phyloP scores from a whole-genome alignment of 1,140 invertebrate genomes.

The Ostrea edulis region DNA sequence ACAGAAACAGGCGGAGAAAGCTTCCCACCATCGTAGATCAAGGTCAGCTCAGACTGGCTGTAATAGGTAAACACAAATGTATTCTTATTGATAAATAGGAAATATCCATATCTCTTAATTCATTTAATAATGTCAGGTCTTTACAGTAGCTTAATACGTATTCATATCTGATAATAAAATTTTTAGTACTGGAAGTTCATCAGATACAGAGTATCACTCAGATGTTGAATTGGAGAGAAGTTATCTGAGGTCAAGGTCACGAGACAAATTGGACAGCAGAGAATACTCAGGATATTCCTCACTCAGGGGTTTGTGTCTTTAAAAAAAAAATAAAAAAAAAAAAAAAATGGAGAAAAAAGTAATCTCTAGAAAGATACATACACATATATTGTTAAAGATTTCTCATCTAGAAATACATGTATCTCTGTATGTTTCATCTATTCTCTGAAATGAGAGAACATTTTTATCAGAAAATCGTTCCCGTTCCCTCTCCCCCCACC shows the following conservation, averaged over 20 bases:
- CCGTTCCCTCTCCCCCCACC: slow-evolving; percentile 48
- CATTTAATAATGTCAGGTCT: too few relatives aligned
- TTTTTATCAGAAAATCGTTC: slow-evolving; percentile 48
- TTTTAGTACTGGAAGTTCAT: slow-evolving; percentile 33
- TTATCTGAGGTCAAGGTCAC: slow-evolving; percentile 54
- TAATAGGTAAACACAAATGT: not conserved
- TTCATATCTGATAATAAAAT: not conserved
- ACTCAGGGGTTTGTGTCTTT: slow-evolving; percentile 19
- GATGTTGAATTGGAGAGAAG: slow-evolving; percentile 55
- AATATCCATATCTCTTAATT: not conserved
- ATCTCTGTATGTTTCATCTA: too few relatives aligned
- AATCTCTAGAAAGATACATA: too few relatives aligned
- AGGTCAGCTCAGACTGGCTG: slow-evolving; percentile 17
- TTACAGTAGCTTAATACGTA: not conserved
- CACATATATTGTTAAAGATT: too few relatives aligned
- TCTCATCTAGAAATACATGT: too few relatives aligned
- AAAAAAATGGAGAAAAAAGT: too few relatives aligned
- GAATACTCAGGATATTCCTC: slow-evolving; percentile 48
- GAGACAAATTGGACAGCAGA: slow-evolving; percentile 46
- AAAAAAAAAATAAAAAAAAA: too few relatives aligned
- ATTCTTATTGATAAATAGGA: not conserved
- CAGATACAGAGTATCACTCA: slow-evolving; percentile 58
- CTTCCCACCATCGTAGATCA: slow-evolving; percentile 44
- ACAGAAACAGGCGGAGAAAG: slow-evolving; percentile 43
- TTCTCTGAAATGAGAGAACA: not conserved